Evolutionary conservation across 2,888 invertebrate genomes (phyloP).

Genomic region (Didymodactylos carnosus): DNA sequence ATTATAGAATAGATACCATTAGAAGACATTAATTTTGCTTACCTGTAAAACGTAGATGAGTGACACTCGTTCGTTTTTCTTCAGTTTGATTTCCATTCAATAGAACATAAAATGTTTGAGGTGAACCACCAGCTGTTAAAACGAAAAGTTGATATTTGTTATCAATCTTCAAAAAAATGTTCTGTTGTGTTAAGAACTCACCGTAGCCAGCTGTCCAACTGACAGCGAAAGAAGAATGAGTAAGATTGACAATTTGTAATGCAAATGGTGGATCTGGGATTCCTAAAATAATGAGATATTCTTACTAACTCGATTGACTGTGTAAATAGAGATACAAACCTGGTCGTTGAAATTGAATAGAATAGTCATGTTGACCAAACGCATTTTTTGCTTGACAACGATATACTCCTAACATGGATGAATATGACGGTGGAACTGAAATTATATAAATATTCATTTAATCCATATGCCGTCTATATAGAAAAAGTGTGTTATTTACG

Average conservation of each 20-base stretch:
- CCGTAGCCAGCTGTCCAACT: not conserved
- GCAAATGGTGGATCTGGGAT: not conserved
- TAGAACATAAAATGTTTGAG: not conserved
- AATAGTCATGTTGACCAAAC: not conserved
- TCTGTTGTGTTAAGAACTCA: too few relatives aligned
- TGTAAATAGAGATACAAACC: too few relatives aligned
- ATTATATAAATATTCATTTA: not conserved
- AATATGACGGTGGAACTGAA: not conserved
- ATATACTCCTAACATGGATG: not conserved
- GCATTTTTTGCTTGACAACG: not conserved
- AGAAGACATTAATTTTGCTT: not conserved
- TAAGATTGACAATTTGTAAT: not conserved
- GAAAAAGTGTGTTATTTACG: not conserved
- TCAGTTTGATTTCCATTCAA: not conserved
- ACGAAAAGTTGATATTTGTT: too few relatives aligned
- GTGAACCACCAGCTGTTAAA: too few relatives aligned
- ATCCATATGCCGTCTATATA: too few relatives aligned
- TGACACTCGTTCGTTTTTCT: not conserved
- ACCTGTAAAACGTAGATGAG: not conserved
- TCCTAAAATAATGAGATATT: too few relatives aligned
- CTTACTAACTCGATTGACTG: too few relatives aligned
- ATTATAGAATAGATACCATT: not conserved
- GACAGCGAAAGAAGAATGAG: not conserved
- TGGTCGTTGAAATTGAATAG: not conserved
- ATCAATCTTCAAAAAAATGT: too few relatives aligned